Evolutionary conservation across 2,888 invertebrate species (phyloP), one percentile per base, ranked within the genome.

Genomic region (Liodrosophila aerea): DNA sequence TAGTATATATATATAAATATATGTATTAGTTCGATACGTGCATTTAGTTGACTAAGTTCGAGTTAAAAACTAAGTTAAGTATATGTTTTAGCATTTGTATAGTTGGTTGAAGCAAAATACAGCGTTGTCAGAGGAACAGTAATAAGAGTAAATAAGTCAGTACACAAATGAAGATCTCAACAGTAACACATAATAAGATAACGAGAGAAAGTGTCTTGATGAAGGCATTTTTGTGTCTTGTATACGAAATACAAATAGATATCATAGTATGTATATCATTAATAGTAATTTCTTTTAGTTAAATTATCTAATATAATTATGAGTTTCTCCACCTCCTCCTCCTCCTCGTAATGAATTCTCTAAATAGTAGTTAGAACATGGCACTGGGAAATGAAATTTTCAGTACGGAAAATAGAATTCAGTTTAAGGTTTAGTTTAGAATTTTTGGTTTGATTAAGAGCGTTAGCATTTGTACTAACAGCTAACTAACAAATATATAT

Each of bases 91-190:
- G 31, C 33, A 11, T 51, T 34, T 45, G 9, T 36, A 4, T 13
- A 43, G 45, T 50, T 62, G 50, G 37, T 46, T 13, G 34, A 73
- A 66, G 75, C 78, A 78, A 75, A 73, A 76, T 77, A 59, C 80
- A 75, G 76, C 60, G 15, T 46, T 46, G 29, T 8, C 2, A 36
- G 34, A 37, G 37, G 40, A 51, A 29, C 50, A 43, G 46, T n/a
- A n/a, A 34, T 37, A 13, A n/a, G 18, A 46, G 43, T 15, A 9
- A 45, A 43, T 12, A n/a, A n/a, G n/a, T n/a, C n/a, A n/a, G n/a
- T n/a, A n/a, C n/a, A n/a, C n/a, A n/a, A n/a, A n/a, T n/a, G n/a
- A n/a, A n/a, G n/a, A 30, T 40, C 18, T 31, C 40, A 12, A 13
- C 5, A 31, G 12, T 31, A 50, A 41, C 33, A 50, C 31, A 33